Conservation (phyloP, 2,113 vertebrate genomes). For the Syngnathus typhle region DNA sequence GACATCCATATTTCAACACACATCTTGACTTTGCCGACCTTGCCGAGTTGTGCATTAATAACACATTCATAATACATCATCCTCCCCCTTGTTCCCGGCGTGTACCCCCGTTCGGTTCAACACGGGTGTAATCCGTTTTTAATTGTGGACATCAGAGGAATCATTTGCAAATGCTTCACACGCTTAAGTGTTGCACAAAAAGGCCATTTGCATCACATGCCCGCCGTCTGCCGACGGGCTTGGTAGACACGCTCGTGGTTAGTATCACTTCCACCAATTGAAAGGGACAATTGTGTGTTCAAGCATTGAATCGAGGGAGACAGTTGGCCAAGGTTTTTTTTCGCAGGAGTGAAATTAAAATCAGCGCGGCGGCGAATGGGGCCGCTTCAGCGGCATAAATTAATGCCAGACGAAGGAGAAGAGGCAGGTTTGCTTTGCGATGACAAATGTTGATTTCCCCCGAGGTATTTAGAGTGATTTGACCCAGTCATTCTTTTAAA, state of each 20-base stretch:
- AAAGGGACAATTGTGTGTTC: conserved; percentile 67
- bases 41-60: conserved; percentile 69
- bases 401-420: conserved; percentile 58
- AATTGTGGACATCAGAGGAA: conserved; percentile 68
- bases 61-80: conserved; percentile 74
- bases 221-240: conserved; percentile 35
- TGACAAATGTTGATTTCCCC: conserved; percentile 80
- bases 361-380: conserved; percentile 53
- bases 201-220: conserved; percentile 68
- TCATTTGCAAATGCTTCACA: conserved; percentile 63
- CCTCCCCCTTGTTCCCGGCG: conserved; percentile 59
- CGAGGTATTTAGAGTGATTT: conserved; percentile 77
- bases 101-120: conserved; percentile 55
- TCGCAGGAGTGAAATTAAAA: conserved; percentile 70
- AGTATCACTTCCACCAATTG: conserved; percentile 64
- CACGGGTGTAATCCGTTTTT: conserved; percentile 55
- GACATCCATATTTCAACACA: conserved; percentile 69
- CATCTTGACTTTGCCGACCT: conserved; percentile 67
- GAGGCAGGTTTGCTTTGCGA: conserved; percentile 69
- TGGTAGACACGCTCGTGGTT: conserved; percentile 41
- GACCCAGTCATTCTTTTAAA: conserved; percentile 79
- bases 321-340: conserved; percentile 66
- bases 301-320: conserved; percentile 68
- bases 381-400: conserved; percentile 67
- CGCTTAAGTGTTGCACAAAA: conserved; percentile 60